These are phyloP conservation scores for Pluvialis apricaria DNA, from an alignment of 2,113 vertebrate species.

Conservation along the genomic window DNA sequence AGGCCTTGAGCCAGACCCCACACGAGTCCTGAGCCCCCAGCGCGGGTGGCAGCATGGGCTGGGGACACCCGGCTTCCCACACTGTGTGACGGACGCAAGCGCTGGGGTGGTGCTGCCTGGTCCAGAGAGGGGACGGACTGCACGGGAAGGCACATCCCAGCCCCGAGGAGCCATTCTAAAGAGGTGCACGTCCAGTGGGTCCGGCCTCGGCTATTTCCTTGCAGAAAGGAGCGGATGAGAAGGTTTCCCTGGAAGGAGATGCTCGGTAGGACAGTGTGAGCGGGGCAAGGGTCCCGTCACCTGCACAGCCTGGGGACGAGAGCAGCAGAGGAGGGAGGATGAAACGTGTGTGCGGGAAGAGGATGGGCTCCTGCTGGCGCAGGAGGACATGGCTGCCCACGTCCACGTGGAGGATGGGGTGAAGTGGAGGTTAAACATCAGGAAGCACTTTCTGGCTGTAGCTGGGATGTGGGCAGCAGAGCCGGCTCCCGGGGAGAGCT, in stretches of 20 bases:
- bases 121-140: accelerated
- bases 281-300: not conserved
- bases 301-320: accelerated
- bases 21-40: not conserved
- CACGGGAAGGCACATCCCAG: not conserved
- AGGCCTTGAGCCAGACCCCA: not conserved
- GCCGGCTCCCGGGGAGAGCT: not conserved
- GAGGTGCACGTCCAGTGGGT: accelerated
- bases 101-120: not conserved
- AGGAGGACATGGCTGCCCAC: accelerated
- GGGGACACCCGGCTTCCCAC: not conserved
- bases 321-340: not conserved
- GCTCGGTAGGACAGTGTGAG: accelerated
- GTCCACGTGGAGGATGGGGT: not conserved
- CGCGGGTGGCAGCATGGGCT: accelerated
- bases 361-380: accelerated
- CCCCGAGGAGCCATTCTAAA: not conserved
- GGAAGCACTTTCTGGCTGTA: not conserved
- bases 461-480: not conserved
- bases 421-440: not conserved
- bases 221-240: not conserved
- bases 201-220: not conserved
- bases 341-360: accelerated
- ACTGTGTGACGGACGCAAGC: accelerated
- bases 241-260: not conserved